Conservation (phyloP, 2,797 vertebrate genomes). For the Sebastes taczanowskii region DNA sequence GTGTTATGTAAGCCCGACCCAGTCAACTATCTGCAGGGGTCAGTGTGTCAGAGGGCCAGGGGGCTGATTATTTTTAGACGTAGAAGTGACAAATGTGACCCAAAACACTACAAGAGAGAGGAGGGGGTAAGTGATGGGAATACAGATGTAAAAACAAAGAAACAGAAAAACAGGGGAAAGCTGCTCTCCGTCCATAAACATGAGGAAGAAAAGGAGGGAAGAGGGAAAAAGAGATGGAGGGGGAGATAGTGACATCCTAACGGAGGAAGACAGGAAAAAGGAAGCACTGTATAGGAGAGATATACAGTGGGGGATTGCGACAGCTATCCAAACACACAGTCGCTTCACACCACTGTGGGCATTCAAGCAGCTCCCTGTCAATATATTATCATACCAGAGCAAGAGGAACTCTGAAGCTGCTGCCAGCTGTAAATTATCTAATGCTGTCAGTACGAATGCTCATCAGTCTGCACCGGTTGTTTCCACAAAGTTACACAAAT, state of each 20-base stretch:
- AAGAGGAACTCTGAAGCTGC: constrained; percentile 1
- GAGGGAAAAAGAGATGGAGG: constrained; percentile 19
- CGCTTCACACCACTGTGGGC: constrained; percentile 70
- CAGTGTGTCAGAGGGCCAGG: constrained; percentile 65
- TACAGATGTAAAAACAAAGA: constrained; percentile 33
- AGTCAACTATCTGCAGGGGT: constrained; percentile 55
- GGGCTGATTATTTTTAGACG: constrained; percentile 41
- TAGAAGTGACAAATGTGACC: constrained; percentile 7
- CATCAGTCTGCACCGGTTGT: neutral
- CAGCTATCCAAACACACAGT: constrained; percentile 52
- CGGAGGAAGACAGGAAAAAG: constrained; percentile 62
- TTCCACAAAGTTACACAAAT: neutral
- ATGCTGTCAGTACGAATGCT: neutral
- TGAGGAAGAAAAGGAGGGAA: constrained; percentile 35
- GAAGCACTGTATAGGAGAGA: constrained; percentile 66
- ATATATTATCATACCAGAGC: constrained; percentile 46
- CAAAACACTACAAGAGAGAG: neutral
- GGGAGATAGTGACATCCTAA: constrained; percentile 8
- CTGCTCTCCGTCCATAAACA: constrained; percentile 33
- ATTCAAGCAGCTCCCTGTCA: constrained; percentile 71
- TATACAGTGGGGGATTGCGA: constrained; percentile 32
- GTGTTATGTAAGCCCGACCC: constrained; percentile 60
- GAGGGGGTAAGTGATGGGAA: neutral
- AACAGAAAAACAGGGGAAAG: constrained; percentile 18
- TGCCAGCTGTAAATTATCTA: constrained; percentile 16